Percentiles rank a stretch among this genome's conserved stretches.
These are phyloP conservation scores for Muschampia plurimacula DNA, from an alignment of 2,888 invertebrate genomes.

Conservation along the genomic window DNA sequence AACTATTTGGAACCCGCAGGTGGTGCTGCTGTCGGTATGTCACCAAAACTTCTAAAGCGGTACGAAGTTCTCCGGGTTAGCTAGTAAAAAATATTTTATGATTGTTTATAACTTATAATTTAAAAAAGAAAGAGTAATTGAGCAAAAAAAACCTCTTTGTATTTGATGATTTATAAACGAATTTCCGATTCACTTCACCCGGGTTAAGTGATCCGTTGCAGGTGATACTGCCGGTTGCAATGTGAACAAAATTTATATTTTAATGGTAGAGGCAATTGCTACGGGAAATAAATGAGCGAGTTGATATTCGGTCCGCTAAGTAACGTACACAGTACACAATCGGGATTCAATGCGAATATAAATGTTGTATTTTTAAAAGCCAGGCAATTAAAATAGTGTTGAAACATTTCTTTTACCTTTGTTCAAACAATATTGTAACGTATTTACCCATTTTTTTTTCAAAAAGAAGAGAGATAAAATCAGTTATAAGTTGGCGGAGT, in stretches of 20 bases:
- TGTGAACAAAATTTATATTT: constrained; percentile 7
- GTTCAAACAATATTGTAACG: background rate
- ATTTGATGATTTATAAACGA: constrained; percentile 10
- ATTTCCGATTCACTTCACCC: constrained; percentile 11
- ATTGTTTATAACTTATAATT: no score
- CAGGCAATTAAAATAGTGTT: constrained; percentile 6
- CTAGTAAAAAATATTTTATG: no score
- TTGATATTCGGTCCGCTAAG: constrained; percentile 29
- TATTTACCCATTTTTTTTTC: background rate
- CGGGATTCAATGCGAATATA: constrained; percentile 6
- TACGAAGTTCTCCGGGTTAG: no score
- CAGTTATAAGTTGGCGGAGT: no score
- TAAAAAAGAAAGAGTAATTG: background rate
- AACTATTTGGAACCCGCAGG: no score
- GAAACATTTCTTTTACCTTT: background rate
- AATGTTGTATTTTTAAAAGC: constrained; percentile 6
- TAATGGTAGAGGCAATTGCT: constrained; percentile 21
- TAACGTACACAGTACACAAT: constrained; percentile 14
- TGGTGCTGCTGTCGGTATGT: no score
- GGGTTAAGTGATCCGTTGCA: constrained; percentile 14
- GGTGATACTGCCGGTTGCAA: constrained; percentile 14
- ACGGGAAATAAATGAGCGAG: constrained; percentile 25
- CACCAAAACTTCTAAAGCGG: no score
- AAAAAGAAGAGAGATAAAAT: background rate
- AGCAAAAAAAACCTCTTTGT: background rate